Evolutionary conservation across 1,140 invertebrate genomes (phyloP).

Genomic region (Rhysida immarginata): DNA sequence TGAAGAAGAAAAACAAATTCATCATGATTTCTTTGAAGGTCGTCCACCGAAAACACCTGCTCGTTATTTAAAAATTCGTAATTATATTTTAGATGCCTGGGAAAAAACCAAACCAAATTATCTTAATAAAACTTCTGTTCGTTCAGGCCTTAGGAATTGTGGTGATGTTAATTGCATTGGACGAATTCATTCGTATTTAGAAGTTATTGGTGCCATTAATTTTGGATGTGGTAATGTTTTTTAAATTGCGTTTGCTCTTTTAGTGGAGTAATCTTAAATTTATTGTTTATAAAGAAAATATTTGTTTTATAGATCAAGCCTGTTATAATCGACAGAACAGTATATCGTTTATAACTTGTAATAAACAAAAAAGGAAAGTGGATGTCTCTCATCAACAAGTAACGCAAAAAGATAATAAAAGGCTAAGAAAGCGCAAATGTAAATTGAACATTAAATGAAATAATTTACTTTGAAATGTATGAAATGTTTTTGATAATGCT

Average conservation of each 20-base stretch:
- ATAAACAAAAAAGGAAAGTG: too few species aligned
- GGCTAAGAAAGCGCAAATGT: too few species aligned
- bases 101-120: slow-evolving; percentile 37
- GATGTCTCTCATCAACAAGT: too few species aligned
- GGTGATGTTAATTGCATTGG: slow-evolving; percentile 47
- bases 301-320: too few species aligned
- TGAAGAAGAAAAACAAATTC: slow-evolving; percentile 39
- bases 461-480: too few species aligned
- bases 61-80: slow-evolving; percentile 43
- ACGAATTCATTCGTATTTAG: slow-evolving; percentile 42
- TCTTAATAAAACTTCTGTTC: slow-evolving; percentile 41
- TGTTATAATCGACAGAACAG: too few species aligned
- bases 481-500: too few species aligned
- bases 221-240: slow-evolving; percentile 39
- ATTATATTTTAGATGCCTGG: slow-evolving; percentile 43
- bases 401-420: too few species aligned
- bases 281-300: too few species aligned
- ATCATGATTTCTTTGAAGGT: slow-evolving; percentile 44
- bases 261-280: too few species aligned
- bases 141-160: slow-evolving; percentile 42
- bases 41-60: slow-evolving; percentile 39
- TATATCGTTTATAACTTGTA: too few species aligned
- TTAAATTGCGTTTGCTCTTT: neutral
- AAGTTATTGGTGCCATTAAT: slow-evolving; percentile 47
- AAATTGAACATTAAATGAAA: too few species aligned